Evolutionary conservation across 2,797 vertebrate genomes (phyloP), one percentile per base, ranked within the genome.

Genomic region (Phoeniculus purpureus): DNA sequence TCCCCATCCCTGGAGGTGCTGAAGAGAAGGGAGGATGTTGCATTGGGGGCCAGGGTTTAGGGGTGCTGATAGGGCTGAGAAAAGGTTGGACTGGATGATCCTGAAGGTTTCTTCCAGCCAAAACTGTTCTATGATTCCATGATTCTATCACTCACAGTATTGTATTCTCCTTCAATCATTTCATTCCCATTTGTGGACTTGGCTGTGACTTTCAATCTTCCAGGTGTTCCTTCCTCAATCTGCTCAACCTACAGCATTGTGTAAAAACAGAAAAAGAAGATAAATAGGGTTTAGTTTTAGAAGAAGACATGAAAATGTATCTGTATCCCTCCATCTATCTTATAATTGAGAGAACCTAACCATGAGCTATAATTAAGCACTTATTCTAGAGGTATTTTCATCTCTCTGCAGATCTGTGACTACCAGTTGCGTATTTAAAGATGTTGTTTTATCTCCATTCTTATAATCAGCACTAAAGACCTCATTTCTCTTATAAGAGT

Each of bases 191-290:
- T 87, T 15, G 97, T 95, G 31, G 97, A 98, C 65, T 93, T 92
- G 56, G 98, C 96, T 55, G 85, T 96, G 80, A 98, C 98, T 91
- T 68, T 97, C 77, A 98, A 75, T 72, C 82, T 93, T 68, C 97
- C 98, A 56, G 97, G 96, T 51, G 94, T 91, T 82, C 97, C 97
- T 40, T 94, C 93, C 88, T 98, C 92, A 67, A 98, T 88, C 77
- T 96, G 97, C 84, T 98, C 98, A 86, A 98, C 71, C 98, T 98
- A 72, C n/a, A 94, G 91, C 27, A 92, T 68, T 81, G n/a, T 5
- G 3, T 43, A 51, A 5, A 50, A 80, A 23, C 45, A 37, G 15
- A 29, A 60, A 12, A 27, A 19, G 31, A 25, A 15, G 5, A 34
- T 40, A 15, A 6, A 5, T 16, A 43, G 13, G 7, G n/a, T 22